A percentile compares a stretch with the other conserved stretches of the same genome.
Conservation (phyloP, 1,140 invertebrate species). For the Brachionus calyciflorus region DNA sequence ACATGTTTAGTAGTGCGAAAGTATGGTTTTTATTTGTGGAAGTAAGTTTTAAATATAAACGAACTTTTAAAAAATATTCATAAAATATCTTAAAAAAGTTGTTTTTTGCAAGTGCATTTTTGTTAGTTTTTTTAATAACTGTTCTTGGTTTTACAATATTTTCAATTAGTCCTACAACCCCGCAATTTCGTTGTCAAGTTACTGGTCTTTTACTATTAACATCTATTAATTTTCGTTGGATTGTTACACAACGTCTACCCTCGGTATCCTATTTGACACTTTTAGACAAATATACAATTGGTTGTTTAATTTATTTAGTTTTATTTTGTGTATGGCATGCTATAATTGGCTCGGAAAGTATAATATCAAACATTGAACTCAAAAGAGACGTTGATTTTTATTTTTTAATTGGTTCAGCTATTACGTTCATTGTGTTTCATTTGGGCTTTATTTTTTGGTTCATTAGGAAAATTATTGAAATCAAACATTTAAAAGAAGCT, state of each 20-base stretch:
- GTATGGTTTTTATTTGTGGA: constrained; percentile 28
- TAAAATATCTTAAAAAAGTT: too few species aligned
- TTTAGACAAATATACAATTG: constrained; percentile 31
- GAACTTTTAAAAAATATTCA: too few species aligned
- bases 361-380: too few species aligned
- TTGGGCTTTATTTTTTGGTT: too few species aligned
- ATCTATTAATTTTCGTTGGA: background rate
- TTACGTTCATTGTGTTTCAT: background rate
- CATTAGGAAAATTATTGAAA: too few species aligned
- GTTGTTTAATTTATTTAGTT: constrained; percentile 11
- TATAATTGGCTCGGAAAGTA: background rate
- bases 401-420: background rate
- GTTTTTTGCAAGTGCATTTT: too few species aligned
- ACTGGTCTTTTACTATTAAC: background rate
- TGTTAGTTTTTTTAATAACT: constrained; percentile 14
- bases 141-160: background rate
- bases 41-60: background rate
- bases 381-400: too few species aligned
- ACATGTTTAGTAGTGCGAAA: constrained; percentile 31
- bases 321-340: constrained; percentile 17
- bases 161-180: background rate
- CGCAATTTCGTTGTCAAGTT: background rate
- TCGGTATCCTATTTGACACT: constrained; percentile 34
- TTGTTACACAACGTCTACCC: background rate
- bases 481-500: too few species aligned